Evolutionary conservation across 2,888 invertebrate species (phyloP), one percentile per base, ranked within the genome.

Genomic region (Dryocosmus kuriphilus): DNA sequence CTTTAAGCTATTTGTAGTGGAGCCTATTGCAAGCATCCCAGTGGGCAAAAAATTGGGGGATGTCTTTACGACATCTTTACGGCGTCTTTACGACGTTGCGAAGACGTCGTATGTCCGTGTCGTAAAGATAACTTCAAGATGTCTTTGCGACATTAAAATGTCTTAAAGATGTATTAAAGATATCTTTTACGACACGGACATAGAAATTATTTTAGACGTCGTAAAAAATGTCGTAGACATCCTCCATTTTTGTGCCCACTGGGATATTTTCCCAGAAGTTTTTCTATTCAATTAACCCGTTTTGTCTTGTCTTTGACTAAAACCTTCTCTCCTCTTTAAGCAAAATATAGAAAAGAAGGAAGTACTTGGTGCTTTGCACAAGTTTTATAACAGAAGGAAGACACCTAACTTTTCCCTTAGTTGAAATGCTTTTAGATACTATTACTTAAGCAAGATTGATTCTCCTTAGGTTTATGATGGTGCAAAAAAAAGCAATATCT

Each of bases 311-410:
- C 2, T 24, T 60, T 60, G 14, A 38, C 24, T n/a, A 46, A n/a
- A 9, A 30, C 16, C 19, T 30, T 67, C 46, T 67, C 27, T 46
- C 46, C 51, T 67, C 67, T 67, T 71, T 71, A 22, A 32, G 14
- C 32, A 4, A 55, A 71, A 71, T 51, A 71, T 55, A 71, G 51
- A 46, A 51, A 4, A 67, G 67, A 67, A 8, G 16, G 38, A n/a
- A 71, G 30, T 30, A 51, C 67, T 67, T 38, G 32, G 30, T 2
- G n/a, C 24, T 24, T 41, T 41, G n/a, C 24, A 38, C 71, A 71
- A 71, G 11, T 32, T 51, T 51, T 62, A 30, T 27, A n/a, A 27
- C 74, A 19, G 30, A 51, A 74, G 51, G 19, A 80, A 73, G 27
- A 65, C n/a, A 16, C 19, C 8, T 32, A 27, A 16, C 63, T 75